These are phyloP conservation scores for Ericerus pela DNA, from an alignment of 1,140 invertebrate genomes.

Conservation along the genomic window DNA sequence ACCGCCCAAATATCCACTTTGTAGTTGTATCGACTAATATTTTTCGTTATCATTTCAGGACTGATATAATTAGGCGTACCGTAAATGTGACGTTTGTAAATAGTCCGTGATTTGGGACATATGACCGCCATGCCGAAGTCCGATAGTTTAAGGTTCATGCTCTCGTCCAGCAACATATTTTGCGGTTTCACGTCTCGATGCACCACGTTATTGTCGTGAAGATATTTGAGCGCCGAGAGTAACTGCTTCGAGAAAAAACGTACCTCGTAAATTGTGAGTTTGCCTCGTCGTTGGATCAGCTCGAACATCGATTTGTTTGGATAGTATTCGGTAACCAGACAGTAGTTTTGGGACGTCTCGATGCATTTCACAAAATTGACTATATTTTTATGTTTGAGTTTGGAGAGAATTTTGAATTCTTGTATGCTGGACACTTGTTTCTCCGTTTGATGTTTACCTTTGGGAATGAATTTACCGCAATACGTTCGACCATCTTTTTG, in stretches of 20 bases:
- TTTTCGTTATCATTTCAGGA: conserved; percentile 2
- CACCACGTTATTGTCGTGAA: conserved; percentile 46
- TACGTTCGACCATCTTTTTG: conserved; percentile 3
- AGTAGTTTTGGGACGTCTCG: background rate
- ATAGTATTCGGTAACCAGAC: background rate
- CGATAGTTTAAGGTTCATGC: background rate
- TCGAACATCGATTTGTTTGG: conserved; percentile 5
- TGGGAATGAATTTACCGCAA: background rate
- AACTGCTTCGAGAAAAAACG: background rate
- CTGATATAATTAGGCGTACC: conserved; percentile 1
- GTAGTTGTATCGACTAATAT: conserved; percentile 41
- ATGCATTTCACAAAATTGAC: background rate
- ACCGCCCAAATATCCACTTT: conserved; percentile 59
- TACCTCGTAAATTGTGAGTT: background rate
- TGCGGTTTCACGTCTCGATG: conserved; percentile 47
- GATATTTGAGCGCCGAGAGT: conserved; percentile 27
- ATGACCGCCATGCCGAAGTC: background rate
- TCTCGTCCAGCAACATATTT: conserved; percentile 28
- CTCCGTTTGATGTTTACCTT: background rate
- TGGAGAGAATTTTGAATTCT: background rate
- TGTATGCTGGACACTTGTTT: background rate
- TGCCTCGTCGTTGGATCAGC: background rate
- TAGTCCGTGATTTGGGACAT: background rate
- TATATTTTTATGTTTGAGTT: background rate
- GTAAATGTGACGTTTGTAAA: conserved; percentile 9